Evolutionary conservation across 2,113 vertebrate genomes (phyloP).

Genomic region (Chrysemys picta): DNA sequence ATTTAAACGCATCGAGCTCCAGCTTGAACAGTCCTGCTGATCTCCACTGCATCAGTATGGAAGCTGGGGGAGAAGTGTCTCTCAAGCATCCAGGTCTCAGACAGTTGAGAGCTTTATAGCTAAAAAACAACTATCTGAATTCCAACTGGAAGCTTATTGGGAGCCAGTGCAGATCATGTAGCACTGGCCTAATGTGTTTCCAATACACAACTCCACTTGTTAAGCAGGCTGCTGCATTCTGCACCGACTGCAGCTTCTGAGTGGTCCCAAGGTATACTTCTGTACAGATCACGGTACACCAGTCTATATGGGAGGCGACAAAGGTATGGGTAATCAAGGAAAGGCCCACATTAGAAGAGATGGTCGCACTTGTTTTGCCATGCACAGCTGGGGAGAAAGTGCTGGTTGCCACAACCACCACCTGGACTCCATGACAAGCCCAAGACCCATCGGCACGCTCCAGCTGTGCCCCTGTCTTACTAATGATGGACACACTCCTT

Average conservation of each 20-base stretch:
- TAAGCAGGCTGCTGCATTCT: not conserved
- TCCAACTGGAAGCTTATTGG: not conserved
- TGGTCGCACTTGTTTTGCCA: not conserved
- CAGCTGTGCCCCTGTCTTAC: not conserved
- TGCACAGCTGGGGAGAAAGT: not conserved
- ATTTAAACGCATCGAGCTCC: not conserved
- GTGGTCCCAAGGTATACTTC: not conserved
- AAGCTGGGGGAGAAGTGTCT: not conserved
- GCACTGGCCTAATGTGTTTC: not conserved
- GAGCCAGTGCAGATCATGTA: not conserved
- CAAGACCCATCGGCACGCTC: not conserved
- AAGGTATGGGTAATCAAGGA: not conserved
- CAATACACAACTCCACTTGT: not conserved
- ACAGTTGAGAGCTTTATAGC: not conserved
- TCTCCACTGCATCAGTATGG: not conserved
- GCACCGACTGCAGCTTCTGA: not conserved
- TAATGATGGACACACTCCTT: not conserved
- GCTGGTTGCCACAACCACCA: not conserved
- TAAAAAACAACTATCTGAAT: not conserved
- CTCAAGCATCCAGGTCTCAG: not conserved
- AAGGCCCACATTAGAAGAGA: not conserved
- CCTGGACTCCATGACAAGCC: not conserved
- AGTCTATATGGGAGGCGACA: not conserved
- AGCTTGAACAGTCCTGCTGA: not conserved
- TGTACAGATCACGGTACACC: not conserved